phyloP scores from a whole-genome alignment of 2,113 vertebrate species.

The Sterna hirundo region DNA sequence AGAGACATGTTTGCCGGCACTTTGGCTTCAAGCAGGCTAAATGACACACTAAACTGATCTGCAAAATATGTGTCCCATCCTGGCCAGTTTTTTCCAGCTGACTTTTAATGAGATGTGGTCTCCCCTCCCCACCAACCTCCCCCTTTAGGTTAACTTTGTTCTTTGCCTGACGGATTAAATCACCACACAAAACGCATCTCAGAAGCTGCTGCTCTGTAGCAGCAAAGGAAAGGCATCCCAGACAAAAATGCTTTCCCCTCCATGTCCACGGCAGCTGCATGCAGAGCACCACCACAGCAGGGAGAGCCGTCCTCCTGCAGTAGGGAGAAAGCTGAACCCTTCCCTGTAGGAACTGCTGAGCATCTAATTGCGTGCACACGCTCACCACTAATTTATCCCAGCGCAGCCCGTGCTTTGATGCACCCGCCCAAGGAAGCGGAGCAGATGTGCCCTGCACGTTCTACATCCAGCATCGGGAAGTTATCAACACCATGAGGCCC shows the following conservation, averaged over 20 bases:
- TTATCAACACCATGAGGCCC: neutral
- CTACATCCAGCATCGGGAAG: neutral
- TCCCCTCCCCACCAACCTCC: neutral
- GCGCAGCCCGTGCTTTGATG: neutral
- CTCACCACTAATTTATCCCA: neutral
- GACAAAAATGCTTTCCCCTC: neutral
- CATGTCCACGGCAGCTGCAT: neutral
- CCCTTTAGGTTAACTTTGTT: neutral
- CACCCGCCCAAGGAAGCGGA: accelerated
- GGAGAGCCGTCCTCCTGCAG: accelerated
- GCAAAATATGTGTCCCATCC: neutral
- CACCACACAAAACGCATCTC: neutral
- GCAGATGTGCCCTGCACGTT: neutral
- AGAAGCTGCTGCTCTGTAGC: neutral
- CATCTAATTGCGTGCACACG: neutral
- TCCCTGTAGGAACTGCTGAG: neutral
- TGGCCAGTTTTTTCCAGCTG: neutral
- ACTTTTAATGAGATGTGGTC: neutral
- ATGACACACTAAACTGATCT: neutral
- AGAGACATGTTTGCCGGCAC: neutral
- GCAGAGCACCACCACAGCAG: neutral
- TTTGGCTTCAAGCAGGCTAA: neutral
- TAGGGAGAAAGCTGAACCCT: neutral
- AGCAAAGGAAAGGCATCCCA: neutral
- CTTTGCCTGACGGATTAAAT: neutral